Evolutionary conservation across 2,888 invertebrate genomes (phyloP).

Genomic region (Plagiodera versicolora): DNA sequence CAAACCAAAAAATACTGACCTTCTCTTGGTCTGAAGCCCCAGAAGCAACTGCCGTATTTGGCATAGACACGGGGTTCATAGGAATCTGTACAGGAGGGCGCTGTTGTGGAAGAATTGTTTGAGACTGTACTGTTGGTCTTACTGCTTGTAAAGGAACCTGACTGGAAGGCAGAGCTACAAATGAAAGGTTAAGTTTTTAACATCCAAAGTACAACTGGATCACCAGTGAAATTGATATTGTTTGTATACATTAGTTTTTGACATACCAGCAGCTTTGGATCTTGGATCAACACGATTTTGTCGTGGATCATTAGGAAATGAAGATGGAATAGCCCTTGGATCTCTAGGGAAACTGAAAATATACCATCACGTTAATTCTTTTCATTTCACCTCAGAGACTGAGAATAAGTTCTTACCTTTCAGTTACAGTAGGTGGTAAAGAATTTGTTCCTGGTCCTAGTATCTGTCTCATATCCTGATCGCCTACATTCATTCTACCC

Average conservation of each 20-base stretch:
- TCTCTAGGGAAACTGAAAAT: conserved; percentile 40
- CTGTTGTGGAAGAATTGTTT: conserved; percentile 1
- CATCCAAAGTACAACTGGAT: no score
- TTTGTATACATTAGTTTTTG: no score
- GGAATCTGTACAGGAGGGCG: conserved; percentile 8
- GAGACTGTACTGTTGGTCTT: conserved; percentile 33
- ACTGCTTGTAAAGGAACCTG: conserved; percentile 37
- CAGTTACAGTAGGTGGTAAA: conserved; percentile 47
- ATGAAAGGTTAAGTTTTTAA: conserved; percentile 18
- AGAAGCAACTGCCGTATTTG: conserved; percentile 53
- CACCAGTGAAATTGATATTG: no score
- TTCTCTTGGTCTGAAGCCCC: conserved; percentile 93
- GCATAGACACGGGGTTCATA: conserved; percentile 5
- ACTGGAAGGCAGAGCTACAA: conserved; percentile 34
- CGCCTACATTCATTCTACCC: conserved; percentile 56
- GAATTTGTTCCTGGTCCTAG: conserved; percentile 45
- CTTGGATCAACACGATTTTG: conserved; percentile 69
- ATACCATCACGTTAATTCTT: neutral
- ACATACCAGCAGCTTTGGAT: conserved; percentile 57
- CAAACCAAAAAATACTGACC: conserved; percentile 54
- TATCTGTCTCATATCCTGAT: conserved; percentile 78
- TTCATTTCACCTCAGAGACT: no score
- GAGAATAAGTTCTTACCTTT: conserved; percentile 39
- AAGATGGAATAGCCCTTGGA: conserved; percentile 42
- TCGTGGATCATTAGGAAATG: conserved; percentile 61